These are phyloP conservation scores for Scaptomyza flava DNA, from an alignment of 2,888 invertebrate species.

Conservation along the genomic window DNA sequence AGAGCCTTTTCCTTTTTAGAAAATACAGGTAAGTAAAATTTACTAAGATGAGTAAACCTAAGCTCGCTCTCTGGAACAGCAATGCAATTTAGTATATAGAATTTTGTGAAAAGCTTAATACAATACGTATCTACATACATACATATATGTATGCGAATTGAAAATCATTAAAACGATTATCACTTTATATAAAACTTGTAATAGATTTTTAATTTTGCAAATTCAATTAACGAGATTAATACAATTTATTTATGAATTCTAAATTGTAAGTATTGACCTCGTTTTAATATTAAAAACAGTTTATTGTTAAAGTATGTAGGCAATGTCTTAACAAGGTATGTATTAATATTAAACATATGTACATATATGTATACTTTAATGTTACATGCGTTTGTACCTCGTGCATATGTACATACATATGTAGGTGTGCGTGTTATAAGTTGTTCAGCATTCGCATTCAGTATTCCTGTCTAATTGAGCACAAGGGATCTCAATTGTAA, in stretches of 20 bases:
- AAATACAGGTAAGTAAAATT: not conserved
- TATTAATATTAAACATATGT: not conserved
- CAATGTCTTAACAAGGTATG: not conserved
- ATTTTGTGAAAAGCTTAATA: not conserved
- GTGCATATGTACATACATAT: not conserved
- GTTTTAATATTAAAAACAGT: not conserved
- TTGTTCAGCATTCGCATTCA: too few species aligned
- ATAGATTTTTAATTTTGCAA: not conserved
- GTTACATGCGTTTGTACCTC: too few species aligned
- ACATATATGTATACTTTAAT: too few species aligned
- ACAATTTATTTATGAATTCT: too few species aligned
- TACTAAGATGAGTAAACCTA: too few species aligned
- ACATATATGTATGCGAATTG: not conserved
- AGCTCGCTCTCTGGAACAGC: not conserved
- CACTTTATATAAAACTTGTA: not conserved
- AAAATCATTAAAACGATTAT: not conserved
- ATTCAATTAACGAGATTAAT: too few species aligned
- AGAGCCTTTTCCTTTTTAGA: not conserved
- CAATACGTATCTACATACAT: too few species aligned
- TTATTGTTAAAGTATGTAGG: not conserved
- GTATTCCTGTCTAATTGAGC: not conserved
- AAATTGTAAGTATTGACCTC: not conserved
- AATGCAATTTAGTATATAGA: not conserved
- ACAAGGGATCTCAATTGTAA: slow-evolving; percentile 9
- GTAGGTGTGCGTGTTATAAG: too few species aligned